Base-by-base conservation (phyloP, 1,140 invertebrate genomes). In the Augochlora pura region DNA sequence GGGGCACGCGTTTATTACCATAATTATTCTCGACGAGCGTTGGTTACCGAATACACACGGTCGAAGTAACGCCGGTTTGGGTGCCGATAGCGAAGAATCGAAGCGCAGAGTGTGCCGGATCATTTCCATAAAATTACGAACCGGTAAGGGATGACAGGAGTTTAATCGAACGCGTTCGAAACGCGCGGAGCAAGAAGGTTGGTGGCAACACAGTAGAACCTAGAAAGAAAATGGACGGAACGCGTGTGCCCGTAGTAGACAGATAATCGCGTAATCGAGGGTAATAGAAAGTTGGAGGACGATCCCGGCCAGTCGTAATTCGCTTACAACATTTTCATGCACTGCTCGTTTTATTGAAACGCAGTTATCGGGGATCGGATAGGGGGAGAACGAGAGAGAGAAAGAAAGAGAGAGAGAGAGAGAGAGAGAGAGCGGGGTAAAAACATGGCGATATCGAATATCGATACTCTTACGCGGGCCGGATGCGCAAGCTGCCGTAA, bases 401-500 rank as follows among this genome's bases (percentile, higher is more conserved):
- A 46, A 10, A 46, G 42, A 46, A 12, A 46, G 23, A 54, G 18
- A 32, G 32, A 9, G 42, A 46, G 42, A 14, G 42, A 10, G 42
- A 10, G 14, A 46, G 42, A 46, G 42, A 46, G 14, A 46, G n/a
- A 54, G 18, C 1, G 32, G 32, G 32, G 32, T 32, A 32, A 14
- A 52, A 52, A 52, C 49, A 52, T 46, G 16, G 14, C n/a, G 46
- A 46, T 64, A 77, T 77, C 68, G 68, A 77, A 77, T 77, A 77
- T 77, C 76, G 68, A 71, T 77, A 70, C 42, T 46, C 32, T 77
- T 69, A 63, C 32, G 46, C 57, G 46, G 12, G 25, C 14, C 52
- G 66, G 65, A 60, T 77, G 76, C 70, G 66, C 68, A 77, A 71
- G 76, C 68, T 71, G 57, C 46, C 57, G 38, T 77, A 64, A 77